These are phyloP conservation scores for Erynnis tages DNA, from an alignment of 2,888 invertebrate species.

Conservation along the genomic window DNA sequence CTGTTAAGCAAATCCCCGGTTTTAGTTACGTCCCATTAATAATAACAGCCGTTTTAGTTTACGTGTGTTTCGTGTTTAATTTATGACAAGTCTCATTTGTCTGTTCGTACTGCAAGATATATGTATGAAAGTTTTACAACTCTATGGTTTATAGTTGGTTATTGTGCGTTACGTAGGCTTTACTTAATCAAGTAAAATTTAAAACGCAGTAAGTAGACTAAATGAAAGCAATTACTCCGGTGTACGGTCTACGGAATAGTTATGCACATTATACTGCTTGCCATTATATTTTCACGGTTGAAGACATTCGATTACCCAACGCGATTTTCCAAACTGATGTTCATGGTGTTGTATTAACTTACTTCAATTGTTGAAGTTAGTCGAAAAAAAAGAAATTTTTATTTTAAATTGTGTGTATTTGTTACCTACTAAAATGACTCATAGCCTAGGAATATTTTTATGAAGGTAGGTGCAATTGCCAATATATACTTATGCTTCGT, in stretches of 20 bases:
- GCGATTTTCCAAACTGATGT: constrained; percentile 34
- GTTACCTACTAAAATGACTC: no score
- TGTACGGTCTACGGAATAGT: constrained; percentile 37
- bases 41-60: background rate
- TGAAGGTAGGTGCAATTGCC: no score
- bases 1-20: constrained; percentile 8
- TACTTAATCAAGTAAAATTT: constrained; percentile 21
- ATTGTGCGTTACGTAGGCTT: constrained; percentile 6
- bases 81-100: background rate
- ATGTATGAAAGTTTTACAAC: background rate
- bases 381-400: no score
- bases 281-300: constrained; percentile 61
- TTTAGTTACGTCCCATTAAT: constrained; percentile 6
- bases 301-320: constrained; percentile 47
- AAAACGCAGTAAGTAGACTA: constrained; percentile 39
- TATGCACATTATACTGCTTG: constrained; percentile 45
- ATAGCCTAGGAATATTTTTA: no score
- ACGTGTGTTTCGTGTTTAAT: constrained; percentile 1
- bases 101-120: background rate
- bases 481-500: no score
- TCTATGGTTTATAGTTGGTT: no score
- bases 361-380: background rate
- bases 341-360: constrained; percentile 36
- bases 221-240: constrained; percentile 48
- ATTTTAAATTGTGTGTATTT: no score